phyloP scores from a whole-genome alignment of 2,888 invertebrate species.

The Drosophila borborema region DNA sequence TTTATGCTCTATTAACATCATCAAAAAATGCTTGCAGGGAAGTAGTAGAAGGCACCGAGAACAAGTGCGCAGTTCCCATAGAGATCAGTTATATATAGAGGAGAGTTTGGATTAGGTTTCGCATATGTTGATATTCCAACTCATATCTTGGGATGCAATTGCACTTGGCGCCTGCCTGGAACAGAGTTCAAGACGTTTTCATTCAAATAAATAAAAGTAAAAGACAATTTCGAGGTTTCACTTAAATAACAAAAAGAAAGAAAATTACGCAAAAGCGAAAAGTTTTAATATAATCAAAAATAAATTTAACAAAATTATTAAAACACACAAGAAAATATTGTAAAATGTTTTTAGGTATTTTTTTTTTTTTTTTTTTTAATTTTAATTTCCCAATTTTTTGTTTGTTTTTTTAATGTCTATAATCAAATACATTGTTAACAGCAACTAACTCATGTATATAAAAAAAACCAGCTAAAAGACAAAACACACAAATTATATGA shows the following conservation, averaged over 20 bases:
- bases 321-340: constrained; percentile 9
- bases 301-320: constrained; percentile 31
- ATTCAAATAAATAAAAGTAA: constrained; percentile 58
- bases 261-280: constrained; percentile 8
- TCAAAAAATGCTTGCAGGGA: too few species aligned
- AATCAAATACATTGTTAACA: constrained; percentile 76
- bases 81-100: not conserved
- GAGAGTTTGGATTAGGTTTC: constrained; percentile 43
- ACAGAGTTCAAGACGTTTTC: constrained; percentile 59
- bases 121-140: constrained; percentile 9
- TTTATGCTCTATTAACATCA: too few species aligned
- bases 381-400: constrained; percentile 5
- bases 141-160: constrained; percentile 17
- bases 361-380: constrained; percentile 20
- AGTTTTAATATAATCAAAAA: constrained; percentile 31
- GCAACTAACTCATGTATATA: constrained; percentile 81
- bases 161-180: not conserved
- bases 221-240: constrained; percentile 84
- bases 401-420: constrained; percentile 28
- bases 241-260: constrained; percentile 59
- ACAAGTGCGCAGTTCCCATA: too few species aligned
- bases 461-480: constrained; percentile 51
- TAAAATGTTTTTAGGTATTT: not conserved
- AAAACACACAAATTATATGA: constrained; percentile 32
- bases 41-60: too few species aligned